Percentiles rank a stretch among this genome's conserved stretches.
Conservation (phyloP, 2,888 invertebrate genomes). For the Pardosa pseudoannulata region DNA sequence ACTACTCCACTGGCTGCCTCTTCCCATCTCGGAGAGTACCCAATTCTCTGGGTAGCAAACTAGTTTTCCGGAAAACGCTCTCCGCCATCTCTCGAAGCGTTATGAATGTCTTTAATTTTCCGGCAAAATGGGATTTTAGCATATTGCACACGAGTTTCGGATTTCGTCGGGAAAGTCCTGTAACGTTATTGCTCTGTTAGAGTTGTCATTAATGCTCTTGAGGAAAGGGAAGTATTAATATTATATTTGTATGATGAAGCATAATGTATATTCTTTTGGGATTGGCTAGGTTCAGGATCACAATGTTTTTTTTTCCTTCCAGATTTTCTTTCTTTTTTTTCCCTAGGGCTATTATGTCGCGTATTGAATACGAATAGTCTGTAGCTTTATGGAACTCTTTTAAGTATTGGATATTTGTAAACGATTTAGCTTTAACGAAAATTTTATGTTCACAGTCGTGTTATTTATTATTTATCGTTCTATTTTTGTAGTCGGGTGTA, state of each 20-base stretch:
- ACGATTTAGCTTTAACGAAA: no score
- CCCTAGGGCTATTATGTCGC: no score
- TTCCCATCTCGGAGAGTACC: background rate
- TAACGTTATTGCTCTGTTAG: constrained; percentile 9
- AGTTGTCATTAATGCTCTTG: background rate
- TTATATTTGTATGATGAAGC: background rate
- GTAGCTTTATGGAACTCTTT: no score
- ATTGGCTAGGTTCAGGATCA: background rate
- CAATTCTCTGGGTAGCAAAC: background rate
- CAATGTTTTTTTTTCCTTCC: no score
- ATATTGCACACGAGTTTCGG: background rate
- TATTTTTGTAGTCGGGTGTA: no score
- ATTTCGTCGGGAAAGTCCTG: background rate
- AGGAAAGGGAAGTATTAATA: background rate
- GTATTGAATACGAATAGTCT: no score
- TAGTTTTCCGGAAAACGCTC: constrained; percentile 4
- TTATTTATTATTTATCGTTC: background rate
- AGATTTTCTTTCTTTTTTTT: no score
- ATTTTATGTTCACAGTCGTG: no score
- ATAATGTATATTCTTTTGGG: background rate
- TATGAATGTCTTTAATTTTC: constrained; percentile 19
- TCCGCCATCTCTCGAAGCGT: background rate
- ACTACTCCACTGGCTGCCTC: constrained; percentile 3
- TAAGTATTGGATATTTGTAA: no score
- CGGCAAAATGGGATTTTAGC: constrained; percentile 10